Percentiles rank a stretch among this genome's conserved stretches.
These are phyloP conservation scores for Magallana ariakensis DNA, from an alignment of 1,140 invertebrate species.

Conservation along the genomic window DNA sequence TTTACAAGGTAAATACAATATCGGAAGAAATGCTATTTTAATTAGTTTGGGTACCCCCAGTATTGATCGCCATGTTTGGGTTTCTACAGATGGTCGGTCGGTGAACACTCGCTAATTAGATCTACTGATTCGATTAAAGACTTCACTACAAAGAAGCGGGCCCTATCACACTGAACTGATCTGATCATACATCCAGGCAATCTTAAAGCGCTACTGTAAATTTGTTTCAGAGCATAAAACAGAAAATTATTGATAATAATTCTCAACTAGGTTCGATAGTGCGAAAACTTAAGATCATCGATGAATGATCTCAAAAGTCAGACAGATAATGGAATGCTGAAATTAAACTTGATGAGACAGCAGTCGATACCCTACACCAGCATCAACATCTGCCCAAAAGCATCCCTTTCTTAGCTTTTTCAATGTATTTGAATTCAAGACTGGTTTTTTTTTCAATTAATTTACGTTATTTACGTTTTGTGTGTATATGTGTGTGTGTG, in stretches of 20 bases:
- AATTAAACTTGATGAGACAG: no score
- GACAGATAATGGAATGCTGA: no score
- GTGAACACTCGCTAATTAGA: neutral
- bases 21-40: constrained; percentile 28
- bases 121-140: constrained; percentile 29
- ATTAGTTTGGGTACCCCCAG: constrained; percentile 24
- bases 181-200: neutral
- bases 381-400: no score
- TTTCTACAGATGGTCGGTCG: constrained; percentile 7
- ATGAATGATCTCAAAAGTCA: neutral
- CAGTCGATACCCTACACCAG: no score
- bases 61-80: constrained; percentile 24
- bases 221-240: neutral
- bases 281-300: neutral
- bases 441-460: no score
- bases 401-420: no score
- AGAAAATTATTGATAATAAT: constrained; percentile 3
- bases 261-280: neutral
- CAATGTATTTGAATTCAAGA: no score
- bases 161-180: neutral
- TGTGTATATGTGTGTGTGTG: no score
- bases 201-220: constrained; percentile 10
- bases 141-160: neutral
- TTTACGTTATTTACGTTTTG: no score
- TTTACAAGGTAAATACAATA: constrained; percentile 37